phyloP scores from a whole-genome alignment of 2,113 vertebrate genomes.

The Rattus norvegicus region DNA sequence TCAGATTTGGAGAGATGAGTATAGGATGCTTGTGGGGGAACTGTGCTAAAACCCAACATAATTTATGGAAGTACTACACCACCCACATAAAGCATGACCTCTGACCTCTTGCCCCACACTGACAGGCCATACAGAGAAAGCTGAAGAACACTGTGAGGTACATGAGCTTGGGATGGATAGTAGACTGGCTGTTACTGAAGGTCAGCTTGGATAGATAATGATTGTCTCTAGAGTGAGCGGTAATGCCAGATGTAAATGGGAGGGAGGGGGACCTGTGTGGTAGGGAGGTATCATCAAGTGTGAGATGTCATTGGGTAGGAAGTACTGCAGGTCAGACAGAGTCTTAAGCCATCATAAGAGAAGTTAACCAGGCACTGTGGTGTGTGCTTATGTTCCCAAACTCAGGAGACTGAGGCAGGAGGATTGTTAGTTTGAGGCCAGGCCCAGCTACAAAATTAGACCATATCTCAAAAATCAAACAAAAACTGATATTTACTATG shows the following conservation, averaged over 20 bases:
- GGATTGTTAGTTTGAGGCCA: not conserved
- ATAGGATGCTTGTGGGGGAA: not conserved
- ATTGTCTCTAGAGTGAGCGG: not conserved
- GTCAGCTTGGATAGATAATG: not conserved
- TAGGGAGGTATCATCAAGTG: not conserved
- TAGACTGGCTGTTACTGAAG: not conserved
- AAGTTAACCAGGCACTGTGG: not conserved
- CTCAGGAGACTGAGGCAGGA: not conserved
- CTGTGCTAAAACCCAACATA: not conserved
- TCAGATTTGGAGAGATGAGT: too few species aligned
- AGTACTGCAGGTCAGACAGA: not conserved
- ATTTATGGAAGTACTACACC: fast-evolving
- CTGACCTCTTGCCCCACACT: fast-evolving
- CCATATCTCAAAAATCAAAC: not conserved
- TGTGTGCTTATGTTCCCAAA: not conserved
- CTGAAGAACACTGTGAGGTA: not conserved
- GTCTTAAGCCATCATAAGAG: not conserved
- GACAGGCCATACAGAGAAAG: not conserved
- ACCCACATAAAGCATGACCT: fast-evolving
- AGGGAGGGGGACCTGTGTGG: too few species aligned
- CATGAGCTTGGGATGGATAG: fast-evolving
- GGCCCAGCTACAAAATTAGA: not conserved
- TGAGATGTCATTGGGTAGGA: not conserved
- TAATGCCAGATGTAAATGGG: not conserved
- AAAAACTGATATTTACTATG: not conserved